A percentile compares a stretch with the other conserved stretches of the same genome.
Conservation (phyloP, 2,113 vertebrate genomes). For the Melanostigma gelatinosum region DNA sequence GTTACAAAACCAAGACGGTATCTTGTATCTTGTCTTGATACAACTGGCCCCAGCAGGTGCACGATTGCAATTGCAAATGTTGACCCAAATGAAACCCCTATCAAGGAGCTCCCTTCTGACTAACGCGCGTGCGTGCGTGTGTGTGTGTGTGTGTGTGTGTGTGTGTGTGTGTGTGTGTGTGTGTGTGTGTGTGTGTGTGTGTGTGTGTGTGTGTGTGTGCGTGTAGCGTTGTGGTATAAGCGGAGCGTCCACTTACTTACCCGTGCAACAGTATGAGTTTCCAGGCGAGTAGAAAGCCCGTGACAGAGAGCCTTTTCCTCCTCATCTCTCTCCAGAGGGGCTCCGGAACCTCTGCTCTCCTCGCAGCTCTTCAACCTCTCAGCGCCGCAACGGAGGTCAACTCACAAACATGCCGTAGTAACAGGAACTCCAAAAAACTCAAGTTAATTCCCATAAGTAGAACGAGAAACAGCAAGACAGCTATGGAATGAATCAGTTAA, state of each 20-base stretch:
- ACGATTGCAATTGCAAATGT: background rate
- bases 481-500: background rate
- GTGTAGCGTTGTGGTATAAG: background rate
- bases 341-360: constrained; percentile 12
- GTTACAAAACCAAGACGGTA: background rate
- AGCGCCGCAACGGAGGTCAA: constrained; percentile 24
- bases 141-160: background rate
- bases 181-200: too few species aligned
- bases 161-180: background rate
- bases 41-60: background rate
- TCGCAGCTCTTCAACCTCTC: constrained; percentile 32
- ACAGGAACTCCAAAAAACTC: constrained; percentile 10
- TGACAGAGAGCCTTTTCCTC: constrained; percentile 21
- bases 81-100: background rate
- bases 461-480: background rate
- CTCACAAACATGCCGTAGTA: constrained; percentile 28
- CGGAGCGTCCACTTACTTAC: constrained; percentile 36
- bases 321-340: constrained; percentile 33
- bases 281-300: constrained; percentile 45
- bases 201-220: background rate
- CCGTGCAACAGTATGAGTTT: constrained; percentile 52
- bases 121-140: too few species aligned
- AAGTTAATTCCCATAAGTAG: background rate
- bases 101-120: background rate
- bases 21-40: background rate